Evolutionary conservation across 2,797 vertebrate species (phyloP).

Genomic region (Scyliorhinus canicula): DNA sequence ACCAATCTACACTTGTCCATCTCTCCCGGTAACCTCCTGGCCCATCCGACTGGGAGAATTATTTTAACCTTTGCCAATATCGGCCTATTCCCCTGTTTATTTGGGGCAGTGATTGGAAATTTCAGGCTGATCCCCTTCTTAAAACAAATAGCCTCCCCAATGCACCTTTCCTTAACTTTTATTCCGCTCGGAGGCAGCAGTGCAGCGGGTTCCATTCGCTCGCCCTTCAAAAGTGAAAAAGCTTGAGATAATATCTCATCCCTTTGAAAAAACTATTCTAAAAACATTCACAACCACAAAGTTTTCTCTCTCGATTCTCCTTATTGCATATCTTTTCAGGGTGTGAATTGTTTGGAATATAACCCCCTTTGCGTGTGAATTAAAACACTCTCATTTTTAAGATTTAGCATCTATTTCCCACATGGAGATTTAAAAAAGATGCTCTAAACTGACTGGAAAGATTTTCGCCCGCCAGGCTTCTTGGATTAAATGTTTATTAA

Average conservation of each 20-base stretch:
- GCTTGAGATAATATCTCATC: not conserved
- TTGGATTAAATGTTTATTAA: not conserved
- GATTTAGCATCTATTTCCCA: not conserved
- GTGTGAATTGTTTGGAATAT: not conserved
- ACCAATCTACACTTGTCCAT: conserved; percentile 55
- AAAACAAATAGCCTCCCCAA: not conserved
- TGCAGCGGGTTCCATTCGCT: not conserved
- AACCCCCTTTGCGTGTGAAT: not conserved
- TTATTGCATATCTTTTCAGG: not conserved
- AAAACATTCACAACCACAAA: no score
- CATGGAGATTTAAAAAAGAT: not conserved
- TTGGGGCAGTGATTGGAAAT: not conserved
- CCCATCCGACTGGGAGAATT: not conserved
- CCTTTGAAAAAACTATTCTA: not conserved
- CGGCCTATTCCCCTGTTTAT: not conserved
- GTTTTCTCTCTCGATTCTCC: not conserved
- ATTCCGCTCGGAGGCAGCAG: no score
- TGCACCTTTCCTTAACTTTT: not conserved
- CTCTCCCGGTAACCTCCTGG: conserved; percentile 32
- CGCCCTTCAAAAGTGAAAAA: not conserved
- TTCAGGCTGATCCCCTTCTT: not conserved
- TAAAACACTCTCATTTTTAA: not conserved
- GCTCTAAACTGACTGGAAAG: not conserved
- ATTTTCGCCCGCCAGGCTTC: not conserved
- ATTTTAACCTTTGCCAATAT: not conserved